These are phyloP conservation scores for Caiman crocodilus DNA, from an alignment of 2,797 vertebrate species.

Conservation along the genomic window DNA sequence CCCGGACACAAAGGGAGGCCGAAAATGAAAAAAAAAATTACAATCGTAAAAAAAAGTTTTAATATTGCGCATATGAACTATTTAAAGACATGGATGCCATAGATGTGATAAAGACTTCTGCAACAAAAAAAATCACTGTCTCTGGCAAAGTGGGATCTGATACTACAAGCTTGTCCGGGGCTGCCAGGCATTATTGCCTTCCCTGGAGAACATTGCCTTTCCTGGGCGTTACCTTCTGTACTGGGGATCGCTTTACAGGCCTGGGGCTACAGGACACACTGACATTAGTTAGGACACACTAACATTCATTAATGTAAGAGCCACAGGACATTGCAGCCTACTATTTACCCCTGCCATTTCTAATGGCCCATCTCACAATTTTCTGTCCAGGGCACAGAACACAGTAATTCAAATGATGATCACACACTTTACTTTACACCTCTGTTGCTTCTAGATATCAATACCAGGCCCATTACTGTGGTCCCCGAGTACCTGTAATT, in stretches of 20 bases:
- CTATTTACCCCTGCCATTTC: neutral
- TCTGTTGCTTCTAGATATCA: neutral
- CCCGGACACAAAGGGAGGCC: no score
- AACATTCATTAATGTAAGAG: neutral
- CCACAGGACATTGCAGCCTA: neutral
- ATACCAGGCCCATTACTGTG: neutral
- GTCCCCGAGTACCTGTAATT: accelerated
- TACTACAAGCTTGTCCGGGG: no score
- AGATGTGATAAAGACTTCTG: no score
- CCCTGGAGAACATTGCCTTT: neutral
- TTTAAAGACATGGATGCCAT: no score
- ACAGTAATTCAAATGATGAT: accelerated
- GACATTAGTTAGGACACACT: no score
- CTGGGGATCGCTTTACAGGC: neutral
- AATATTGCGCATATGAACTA: no score
- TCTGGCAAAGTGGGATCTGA: no score
- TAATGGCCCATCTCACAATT: neutral
- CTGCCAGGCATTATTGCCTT: no score
- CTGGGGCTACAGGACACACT: no score
- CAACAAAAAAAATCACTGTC: no score
- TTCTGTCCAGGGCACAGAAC: neutral
- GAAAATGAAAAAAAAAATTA: no score
- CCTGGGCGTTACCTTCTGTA: neutral
- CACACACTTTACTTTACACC: neutral
- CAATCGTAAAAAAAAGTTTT: no score